Evolutionary conservation across 35 echinoderm and acorn worm genomes (phyloP).

Genomic region (Strongylocentrotus purpuratus): DNA sequence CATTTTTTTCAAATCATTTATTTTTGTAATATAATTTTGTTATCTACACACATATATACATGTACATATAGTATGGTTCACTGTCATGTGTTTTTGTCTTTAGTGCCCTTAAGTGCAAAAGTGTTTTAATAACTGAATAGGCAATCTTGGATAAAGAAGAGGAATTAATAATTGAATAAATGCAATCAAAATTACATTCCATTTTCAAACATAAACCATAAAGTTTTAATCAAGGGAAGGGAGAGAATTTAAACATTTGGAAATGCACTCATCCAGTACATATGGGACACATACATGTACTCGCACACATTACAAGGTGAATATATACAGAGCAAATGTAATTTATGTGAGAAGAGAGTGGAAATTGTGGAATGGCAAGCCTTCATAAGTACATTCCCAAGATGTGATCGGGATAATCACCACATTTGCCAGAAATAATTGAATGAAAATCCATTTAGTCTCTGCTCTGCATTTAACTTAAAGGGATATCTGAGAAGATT

Average conservation of each 20-base stretch:
- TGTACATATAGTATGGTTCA: too few species aligned
- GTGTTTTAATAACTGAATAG: too few species aligned
- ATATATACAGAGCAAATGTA: neutral
- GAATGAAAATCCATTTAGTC: neutral
- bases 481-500: neutral
- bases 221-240: neutral
- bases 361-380: neutral
- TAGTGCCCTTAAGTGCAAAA: too few species aligned
- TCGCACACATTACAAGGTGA: neutral
- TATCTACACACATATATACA: too few species aligned
- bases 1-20: too few species aligned
- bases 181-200: neutral
- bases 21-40: too few species aligned
- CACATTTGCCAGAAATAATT: constrained; percentile 18
- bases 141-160: too few species aligned
- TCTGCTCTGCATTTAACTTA: neutral
- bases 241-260: neutral
- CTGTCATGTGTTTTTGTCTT: too few species aligned
- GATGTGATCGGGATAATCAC: constrained; percentile 1
- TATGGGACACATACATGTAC: neutral
- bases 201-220: neutral
- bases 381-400: neutral
- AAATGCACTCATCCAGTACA: neutral
- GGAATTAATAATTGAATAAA: neutral
- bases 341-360: neutral